Conservation (phyloP, 2,797 vertebrate genomes). For the Sebastolobus altivelis region DNA sequence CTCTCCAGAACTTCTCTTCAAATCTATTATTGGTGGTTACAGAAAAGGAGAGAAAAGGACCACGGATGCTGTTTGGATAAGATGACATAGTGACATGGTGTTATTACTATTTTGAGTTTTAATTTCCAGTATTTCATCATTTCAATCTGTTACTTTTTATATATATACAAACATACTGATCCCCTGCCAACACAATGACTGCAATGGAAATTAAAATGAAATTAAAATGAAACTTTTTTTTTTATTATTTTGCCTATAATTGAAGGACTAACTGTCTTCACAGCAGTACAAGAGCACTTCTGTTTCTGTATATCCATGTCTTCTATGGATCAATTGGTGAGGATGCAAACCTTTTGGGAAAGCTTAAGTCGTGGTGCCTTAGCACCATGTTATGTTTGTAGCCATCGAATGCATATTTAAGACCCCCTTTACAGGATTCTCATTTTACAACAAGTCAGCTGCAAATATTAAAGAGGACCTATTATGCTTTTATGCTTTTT, state of each 20-base stretch:
- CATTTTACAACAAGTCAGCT: not conserved
- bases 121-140: not conserved
- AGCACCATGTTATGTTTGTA: not conserved
- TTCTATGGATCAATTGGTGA: not conserved
- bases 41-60: not conserved
- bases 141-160: not conserved
- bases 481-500: too few relatives aligned
- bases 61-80: not conserved
- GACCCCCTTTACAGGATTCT: not conserved
- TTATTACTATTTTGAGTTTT: not conserved
- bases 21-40: conserved; percentile 13
- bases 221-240: not conserved
- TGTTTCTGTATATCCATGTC: not conserved
- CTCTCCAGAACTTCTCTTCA: not conserved
- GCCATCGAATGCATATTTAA: not conserved
- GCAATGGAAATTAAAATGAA: not conserved
- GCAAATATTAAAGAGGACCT: not conserved
- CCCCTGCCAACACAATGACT: not conserved
- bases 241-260: not conserved
- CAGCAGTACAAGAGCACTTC: not conserved
- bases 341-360: not conserved
- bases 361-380: not conserved
- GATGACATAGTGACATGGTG: not conserved
- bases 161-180: not conserved
- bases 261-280: not conserved